phyloP scores from a whole-genome alignment of 2,888 invertebrate genomes.

The Spilosoma lubricipeda region DNA sequence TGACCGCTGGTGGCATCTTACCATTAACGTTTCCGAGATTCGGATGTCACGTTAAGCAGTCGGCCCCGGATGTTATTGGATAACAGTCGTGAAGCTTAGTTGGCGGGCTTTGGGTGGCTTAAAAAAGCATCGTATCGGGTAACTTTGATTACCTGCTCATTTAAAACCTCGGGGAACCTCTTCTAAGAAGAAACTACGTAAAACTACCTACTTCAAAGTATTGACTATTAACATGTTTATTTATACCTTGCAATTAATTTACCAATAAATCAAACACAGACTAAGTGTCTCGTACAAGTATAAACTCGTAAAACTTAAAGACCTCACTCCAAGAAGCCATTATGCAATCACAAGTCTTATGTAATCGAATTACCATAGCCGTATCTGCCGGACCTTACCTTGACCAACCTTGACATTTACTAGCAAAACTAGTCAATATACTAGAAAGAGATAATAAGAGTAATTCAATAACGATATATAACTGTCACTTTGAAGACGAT shows the following conservation, averaged over 20 bases:
- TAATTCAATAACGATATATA: neutral
- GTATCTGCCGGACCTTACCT: slow-evolving; percentile 2
- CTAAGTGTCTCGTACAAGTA: neutral
- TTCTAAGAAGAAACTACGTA: neutral
- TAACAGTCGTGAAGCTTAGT: too few species aligned
- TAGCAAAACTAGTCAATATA: neutral
- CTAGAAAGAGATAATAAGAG: neutral
- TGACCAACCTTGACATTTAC: slow-evolving; percentile 22
- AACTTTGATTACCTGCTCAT: too few species aligned
- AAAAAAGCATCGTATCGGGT: too few species aligned
- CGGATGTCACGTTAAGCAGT: too few species aligned
- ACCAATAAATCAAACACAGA: neutral
- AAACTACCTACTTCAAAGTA: neutral
- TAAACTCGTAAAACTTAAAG: neutral
- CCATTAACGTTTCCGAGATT: too few species aligned
- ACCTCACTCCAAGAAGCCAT: neutral
- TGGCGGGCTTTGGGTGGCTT: too few species aligned
- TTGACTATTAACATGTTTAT: neutral
- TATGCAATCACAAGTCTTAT: slow-evolving; percentile 7
- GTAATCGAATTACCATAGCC: slow-evolving; percentile 11
- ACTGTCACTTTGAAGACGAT: too few species aligned
- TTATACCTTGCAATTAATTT: neutral
- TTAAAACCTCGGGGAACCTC: too few species aligned
- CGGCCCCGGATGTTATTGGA: too few species aligned
- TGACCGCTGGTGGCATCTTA: too few species aligned